Conservation (phyloP, 2,888 invertebrate species). For the Seladonia tumulorum region DNA sequence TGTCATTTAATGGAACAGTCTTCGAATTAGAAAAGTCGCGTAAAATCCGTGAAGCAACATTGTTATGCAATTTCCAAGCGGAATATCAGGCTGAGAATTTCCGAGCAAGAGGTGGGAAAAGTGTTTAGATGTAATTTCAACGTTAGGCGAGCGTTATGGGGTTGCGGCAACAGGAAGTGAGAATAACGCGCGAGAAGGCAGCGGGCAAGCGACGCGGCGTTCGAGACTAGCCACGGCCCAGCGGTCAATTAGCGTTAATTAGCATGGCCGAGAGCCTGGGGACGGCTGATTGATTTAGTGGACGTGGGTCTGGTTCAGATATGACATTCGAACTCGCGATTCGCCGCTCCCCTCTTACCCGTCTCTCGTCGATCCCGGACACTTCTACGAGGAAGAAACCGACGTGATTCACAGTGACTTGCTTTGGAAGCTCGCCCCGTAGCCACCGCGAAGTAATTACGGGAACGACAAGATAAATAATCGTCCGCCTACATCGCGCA, state of each 20-base stretch:
- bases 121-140: not conserved
- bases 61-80: not conserved
- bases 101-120: not conserved
- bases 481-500: constrained; percentile 64
- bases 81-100: not conserved
- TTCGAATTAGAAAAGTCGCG: no score
- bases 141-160: not conserved
- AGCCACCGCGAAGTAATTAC: constrained; percentile 70
- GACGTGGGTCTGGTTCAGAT: constrained; percentile 54
- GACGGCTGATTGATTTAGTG: constrained; percentile 76
- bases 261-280: constrained; percentile 59
- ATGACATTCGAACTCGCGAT: constrained; percentile 52
- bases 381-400: constrained; percentile 30
- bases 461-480: constrained; percentile 72
- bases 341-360: constrained; percentile 23
- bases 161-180: constrained; percentile 8
- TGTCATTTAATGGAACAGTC: no score
- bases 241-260: constrained; percentile 77
- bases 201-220: constrained; percentile 5
- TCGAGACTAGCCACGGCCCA: constrained; percentile 58
- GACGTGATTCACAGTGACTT: constrained; percentile 66
- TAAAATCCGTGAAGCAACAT: not conserved
- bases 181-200: not conserved
- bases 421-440: constrained; percentile 56
- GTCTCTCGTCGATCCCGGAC: constrained; percentile 25